phyloP scores from a whole-genome alignment of 2,113 vertebrate genomes.

The Xenotilapia flavipinnis region DNA sequence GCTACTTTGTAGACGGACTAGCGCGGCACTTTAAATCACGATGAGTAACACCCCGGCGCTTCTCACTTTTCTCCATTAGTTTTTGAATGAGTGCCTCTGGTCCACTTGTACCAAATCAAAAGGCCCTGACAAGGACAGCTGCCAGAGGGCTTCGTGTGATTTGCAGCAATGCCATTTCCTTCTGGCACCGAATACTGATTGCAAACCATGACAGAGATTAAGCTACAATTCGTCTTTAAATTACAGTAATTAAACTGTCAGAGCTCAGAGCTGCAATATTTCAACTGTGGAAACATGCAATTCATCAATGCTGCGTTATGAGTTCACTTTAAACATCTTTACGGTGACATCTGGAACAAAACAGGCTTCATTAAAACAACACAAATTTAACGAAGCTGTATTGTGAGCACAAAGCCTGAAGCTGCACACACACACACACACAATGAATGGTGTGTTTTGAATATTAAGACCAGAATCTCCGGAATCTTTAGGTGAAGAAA shows the following conservation, averaged over 20 bases:
- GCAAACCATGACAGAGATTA: conserved; percentile 46
- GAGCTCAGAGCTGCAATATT: conserved; percentile 18
- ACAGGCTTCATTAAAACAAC: conserved; percentile 6
- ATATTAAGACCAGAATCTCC: not conserved
- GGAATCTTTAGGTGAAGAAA: not conserved
- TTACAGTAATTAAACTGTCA: conserved; percentile 58
- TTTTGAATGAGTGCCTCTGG: conserved; percentile 44
- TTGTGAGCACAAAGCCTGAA: not conserved
- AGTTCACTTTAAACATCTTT: conserved; percentile 29
- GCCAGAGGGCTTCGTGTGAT: conserved; percentile 34
- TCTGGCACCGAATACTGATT: conserved; percentile 22
- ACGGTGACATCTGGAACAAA: conserved; percentile 19
- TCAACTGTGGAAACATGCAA: conserved; percentile 18
- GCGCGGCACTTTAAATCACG: conserved; percentile 1
- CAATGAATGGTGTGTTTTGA: not conserved
- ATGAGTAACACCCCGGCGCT: not conserved
- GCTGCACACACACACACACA: not conserved
- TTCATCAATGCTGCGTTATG: conserved; percentile 17
- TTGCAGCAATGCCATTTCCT: conserved; percentile 36
- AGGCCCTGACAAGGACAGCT: conserved; percentile 35
- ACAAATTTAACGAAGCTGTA: not conserved
- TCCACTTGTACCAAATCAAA: conserved; percentile 47
- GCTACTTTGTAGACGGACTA: not conserved
- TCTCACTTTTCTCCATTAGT: conserved; percentile 43
- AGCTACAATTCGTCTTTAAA: conserved; percentile 36